phyloP scores from a whole-genome alignment of 2,888 invertebrate genomes.

The Exephanes ischioxanthus region DNA sequence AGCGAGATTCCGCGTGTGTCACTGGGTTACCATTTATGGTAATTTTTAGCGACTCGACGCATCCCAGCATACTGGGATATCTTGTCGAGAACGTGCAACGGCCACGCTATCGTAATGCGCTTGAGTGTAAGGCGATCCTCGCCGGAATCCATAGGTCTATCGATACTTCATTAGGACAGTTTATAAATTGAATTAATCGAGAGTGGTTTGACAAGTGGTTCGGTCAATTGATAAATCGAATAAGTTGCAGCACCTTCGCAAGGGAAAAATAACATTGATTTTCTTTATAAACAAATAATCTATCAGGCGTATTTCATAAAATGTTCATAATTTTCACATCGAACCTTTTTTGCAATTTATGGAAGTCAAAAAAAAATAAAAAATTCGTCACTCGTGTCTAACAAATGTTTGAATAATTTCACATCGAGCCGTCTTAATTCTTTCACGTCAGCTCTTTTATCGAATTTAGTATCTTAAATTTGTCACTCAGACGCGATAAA shows the following conservation, averaged over 20 bases:
- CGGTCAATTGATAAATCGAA: background rate
- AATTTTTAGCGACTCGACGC: slow-evolving; percentile 17
- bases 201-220: background rate
- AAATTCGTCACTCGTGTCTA: too few relatives aligned
- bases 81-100: slow-evolving; percentile 3
- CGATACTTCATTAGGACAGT: background rate
- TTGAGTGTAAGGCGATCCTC: background rate
- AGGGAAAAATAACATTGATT: too few relatives aligned
- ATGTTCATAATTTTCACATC: too few relatives aligned
- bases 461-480: too few relatives aligned
- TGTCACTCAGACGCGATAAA: too few relatives aligned
- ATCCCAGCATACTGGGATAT: background rate
- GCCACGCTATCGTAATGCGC: background rate
- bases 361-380: too few relatives aligned
- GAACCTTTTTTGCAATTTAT: too few relatives aligned
- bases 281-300: too few relatives aligned
- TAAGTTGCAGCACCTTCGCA: background rate
- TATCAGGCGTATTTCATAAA: too few relatives aligned
- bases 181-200: background rate
- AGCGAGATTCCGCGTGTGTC: slow-evolving; percentile 41
- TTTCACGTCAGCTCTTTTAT: too few relatives aligned
- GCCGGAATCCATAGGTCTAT: background rate
- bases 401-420: too few relatives aligned
- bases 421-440: too few relatives aligned
- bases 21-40: slow-evolving; percentile 42